Percentiles rank a stretch among this genome's conserved stretches.
These are phyloP conservation scores for Riptortus pedestris DNA, from an alignment of 1,140 invertebrate species.

Conservation along the genomic window DNA sequence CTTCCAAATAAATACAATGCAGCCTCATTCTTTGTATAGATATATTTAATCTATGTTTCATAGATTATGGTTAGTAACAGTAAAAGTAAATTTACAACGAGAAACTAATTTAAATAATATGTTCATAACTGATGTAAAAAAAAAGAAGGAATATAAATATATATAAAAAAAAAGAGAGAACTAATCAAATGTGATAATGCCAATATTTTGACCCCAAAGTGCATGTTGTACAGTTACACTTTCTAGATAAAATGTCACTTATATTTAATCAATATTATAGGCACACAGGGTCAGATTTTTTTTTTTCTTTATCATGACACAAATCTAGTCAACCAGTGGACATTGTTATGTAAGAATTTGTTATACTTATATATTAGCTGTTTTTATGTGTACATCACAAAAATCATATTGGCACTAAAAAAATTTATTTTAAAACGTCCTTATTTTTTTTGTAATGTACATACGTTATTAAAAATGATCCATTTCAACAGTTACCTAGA, in stretches of 20 bases:
- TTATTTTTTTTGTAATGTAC: constrained; percentile 5
- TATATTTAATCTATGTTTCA: no score
- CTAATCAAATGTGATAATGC: no score
- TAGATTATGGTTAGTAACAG: no score
- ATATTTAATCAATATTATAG: background rate
- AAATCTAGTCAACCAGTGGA: constrained; percentile 11
- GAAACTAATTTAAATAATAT: no score
- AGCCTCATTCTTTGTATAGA: no score
- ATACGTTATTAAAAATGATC: constrained; percentile 10
- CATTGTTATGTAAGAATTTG: constrained; percentile 5
- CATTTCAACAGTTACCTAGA: constrained; percentile 6
- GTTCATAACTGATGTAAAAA: no score
- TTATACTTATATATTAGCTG: constrained; percentile 17
- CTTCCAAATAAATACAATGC: no score
- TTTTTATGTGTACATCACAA: constrained; percentile 5
- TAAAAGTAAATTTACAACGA: no score
- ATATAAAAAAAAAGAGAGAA: no score
- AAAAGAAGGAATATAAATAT: no score
- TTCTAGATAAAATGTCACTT: constrained; percentile 3
- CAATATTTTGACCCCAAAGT: constrained; percentile 13
- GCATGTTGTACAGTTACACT: constrained; percentile 1
- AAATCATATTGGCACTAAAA: constrained; percentile 12
- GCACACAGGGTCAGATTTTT: constrained; percentile 7
- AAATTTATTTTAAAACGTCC: background rate
- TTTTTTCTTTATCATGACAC: background rate